Evolutionary conservation across 2,888 invertebrate genomes (phyloP), one percentile per base, ranked within the genome.

Genomic region (Ferdinandea cuprea): DNA sequence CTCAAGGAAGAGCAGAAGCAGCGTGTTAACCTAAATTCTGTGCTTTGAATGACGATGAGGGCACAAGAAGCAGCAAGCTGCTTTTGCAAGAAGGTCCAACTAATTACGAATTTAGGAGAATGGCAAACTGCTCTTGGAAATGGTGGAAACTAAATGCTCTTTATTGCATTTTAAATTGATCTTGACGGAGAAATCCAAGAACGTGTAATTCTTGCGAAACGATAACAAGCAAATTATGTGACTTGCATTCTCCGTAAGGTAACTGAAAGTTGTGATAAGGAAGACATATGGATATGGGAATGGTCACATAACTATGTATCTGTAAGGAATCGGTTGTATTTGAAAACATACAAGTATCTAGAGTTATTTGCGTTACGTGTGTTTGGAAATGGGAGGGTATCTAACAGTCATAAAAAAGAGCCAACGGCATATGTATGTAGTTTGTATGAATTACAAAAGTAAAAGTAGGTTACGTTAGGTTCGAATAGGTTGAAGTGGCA

Each of bases 11-110:
- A 37, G 28, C 9, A 44, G 11, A 28, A 37, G 28, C 9, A 44
- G 5, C 28, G 15, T 76, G 69, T 81, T 81, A 81, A 76, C 76
- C 76, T 30, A 69, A 65, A 76, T 76, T 76, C 48, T 65, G 69
- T 76, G 68, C 74, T 65, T 37, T 50, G 76, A 81, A 81, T 80
- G 19, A 46, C 21, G 48, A 61, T 58, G 44, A 50, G 54, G 13
- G 37, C 48, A 28, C 35, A 21, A 74, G 35, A 25, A 17, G 32
- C 21, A 69, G 59, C 28, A 54, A 58, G 48, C 32, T 35, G 46
- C 13, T 48, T 48, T n/a, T 35, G 9, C 11, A 37, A 30, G 50
- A 42, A 11, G 21, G n/a, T 59, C 66, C 44, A 79, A 69, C 80
- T 80, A 74, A 80, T 80, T 80, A 80, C 48, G 28, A 69, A 68